Base-by-base conservation (phyloP, 2,888 invertebrate genomes). In the Ectemnius lituratus region DNA sequence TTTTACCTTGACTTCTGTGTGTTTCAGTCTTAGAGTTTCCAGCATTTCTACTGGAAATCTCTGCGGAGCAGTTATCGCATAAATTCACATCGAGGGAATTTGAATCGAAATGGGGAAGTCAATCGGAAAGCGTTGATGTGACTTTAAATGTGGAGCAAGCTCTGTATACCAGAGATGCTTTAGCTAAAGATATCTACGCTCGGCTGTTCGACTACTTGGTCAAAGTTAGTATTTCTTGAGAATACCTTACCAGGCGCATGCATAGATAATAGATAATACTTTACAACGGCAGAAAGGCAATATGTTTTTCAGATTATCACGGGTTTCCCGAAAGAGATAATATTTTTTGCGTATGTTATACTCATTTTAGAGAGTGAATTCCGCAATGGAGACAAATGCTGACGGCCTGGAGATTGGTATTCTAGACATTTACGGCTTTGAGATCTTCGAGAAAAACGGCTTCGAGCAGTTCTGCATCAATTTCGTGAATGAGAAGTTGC, bases 401-500 rank as follows among this genome's bases (percentile, higher is more conserved):
- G 85, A 88, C 58, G 92, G 92, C 56, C 87, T 89, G 28, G 93
- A 93, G 75, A 91, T 94, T 37, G 94, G 94, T 61, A 94, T 95
- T 84, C 88, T 95, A 74, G 95, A 95, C 84, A 95, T 95, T 83
- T 95, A 95, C 84, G 95, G 95, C 1, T 95, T 95, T 87, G 95
- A 95, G 88, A 94, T 95, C 73, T 94, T 95, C 85, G 92, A 93
- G 59, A 92, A 92, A 84, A 95, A 95, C 86, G 94, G 94, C 20
- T 95, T 95, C 89, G 94, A 95, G 84, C 94, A 95, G 87, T 94
- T 95, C 86, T 94, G 94, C 87, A 94, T 95, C 70, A 95, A 95
- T 87, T 95, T 94, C 85, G 94, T 95, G 20, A 95, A 95, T 86
- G 95, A 95, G 88, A 95, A 95, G 85, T 91, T 95, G 11, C 94